Conservation (phyloP, 2,113 vertebrate genomes). For the Loxodonta africana region DNA sequence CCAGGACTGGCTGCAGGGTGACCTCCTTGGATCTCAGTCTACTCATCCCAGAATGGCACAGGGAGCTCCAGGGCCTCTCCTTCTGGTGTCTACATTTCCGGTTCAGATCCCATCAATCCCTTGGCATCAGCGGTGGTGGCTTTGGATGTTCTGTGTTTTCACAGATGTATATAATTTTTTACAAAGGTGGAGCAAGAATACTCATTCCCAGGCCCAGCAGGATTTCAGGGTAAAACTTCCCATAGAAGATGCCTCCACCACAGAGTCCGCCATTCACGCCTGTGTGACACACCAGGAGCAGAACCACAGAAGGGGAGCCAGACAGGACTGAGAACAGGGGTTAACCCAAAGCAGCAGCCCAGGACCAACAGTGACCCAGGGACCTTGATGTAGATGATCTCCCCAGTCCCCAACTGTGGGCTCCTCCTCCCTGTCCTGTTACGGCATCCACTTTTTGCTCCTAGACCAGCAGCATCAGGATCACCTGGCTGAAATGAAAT, state of each 20-base stretch:
- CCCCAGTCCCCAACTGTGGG: neutral
- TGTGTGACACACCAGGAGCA: neutral
- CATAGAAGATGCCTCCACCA: neutral
- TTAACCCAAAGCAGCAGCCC: neutral
- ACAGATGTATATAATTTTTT: neutral
- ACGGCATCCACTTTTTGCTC: neutral
- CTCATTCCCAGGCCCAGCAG: neutral
- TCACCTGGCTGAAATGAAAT: too few relatives aligned
- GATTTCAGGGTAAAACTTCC: neutral
- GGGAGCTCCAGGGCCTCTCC: neutral
- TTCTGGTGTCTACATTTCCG: neutral
- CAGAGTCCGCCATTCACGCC: neutral
- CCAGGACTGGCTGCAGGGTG: neutral
- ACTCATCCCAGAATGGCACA: neutral
- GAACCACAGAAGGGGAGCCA: neutral
- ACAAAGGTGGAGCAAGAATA: neutral
- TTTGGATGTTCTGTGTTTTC: neutral
- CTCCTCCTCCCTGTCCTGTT: neutral
- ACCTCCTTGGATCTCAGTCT: neutral
- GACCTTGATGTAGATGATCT: neutral
- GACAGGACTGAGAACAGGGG: neutral
- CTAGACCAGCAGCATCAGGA: too few relatives aligned
- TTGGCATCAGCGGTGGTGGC: neutral
- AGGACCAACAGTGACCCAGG: neutral
- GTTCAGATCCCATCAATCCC: neutral